Conservation (phyloP, 2,113 vertebrate species). For the Passer montanus region DNA sequence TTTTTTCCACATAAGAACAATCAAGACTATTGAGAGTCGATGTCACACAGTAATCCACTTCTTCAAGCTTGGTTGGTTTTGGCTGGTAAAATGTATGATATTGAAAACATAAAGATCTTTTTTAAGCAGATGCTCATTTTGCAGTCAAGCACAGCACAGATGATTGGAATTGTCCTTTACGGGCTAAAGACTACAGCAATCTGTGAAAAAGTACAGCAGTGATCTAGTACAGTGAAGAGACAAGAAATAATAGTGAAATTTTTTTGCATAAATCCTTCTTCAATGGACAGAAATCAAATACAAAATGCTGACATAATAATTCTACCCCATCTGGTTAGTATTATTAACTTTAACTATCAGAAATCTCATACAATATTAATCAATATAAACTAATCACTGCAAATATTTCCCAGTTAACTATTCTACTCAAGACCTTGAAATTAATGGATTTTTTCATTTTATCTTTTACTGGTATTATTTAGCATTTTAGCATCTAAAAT, state of each 20-base stretch:
- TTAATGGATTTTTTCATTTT: neutral
- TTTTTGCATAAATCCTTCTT: neutral
- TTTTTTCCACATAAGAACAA: neutral
- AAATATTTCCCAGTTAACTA: neutral
- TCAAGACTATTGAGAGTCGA: neutral
- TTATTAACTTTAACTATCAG: neutral
- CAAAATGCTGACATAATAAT: neutral
- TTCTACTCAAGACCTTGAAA: neutral
- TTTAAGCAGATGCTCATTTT: neutral
- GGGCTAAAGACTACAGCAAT: neutral
- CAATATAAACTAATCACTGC: neutral
- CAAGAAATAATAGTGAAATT: neutral
- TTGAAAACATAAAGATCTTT: neutral
- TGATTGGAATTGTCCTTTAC: neutral
- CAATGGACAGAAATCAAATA: neutral
- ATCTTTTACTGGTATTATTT: neutral
- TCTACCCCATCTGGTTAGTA: neutral
- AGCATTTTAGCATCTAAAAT: neutral
- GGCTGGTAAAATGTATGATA: neutral
- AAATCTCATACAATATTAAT: neutral
- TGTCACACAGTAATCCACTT: neutral
- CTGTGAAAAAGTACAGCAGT: neutral
- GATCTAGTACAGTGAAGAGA: neutral
- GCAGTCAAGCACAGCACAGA: neutral
- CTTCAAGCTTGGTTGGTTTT: neutral